Base-by-base conservation (phyloP, 2,888 invertebrate genomes). In the Xanthia icteritia region DNA sequence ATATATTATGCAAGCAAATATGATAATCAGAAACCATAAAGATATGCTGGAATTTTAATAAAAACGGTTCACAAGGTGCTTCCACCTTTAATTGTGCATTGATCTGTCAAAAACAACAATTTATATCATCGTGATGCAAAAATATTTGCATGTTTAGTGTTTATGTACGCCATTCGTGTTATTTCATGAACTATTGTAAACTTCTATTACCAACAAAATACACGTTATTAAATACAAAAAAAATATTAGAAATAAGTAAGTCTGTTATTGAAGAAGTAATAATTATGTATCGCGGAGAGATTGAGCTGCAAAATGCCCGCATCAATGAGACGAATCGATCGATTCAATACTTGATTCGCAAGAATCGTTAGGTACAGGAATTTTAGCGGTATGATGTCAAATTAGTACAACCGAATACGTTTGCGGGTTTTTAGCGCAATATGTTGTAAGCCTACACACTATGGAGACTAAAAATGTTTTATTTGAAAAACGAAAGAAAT, bases 291-390 rank as follows among this genome's bases (percentile, higher is more conserved):
- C 61, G 1, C 42, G 36, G 5, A 63, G 20, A 27, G 27, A 31
- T 60, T 36, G 5, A 51, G 39, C n/a, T 54, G 8, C 58, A 13
- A 54, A 76, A 66, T 36, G n/a, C 76, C 75, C 85, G 85, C 77
- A 83, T 83, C 74, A 84, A 73, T 84, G 83, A 77, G 74, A 77
- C 74, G 69, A 81, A 84, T 83, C 78, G 78, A 78, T 84, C 72
- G 61, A 70, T 72, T 61, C 39, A 74, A 75, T 85, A 84, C 76
- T 73, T 72, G 65, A 74, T 84, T 81, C 6, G 20, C 63, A 36
- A 73, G 54, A 82, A 83, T 77, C 77, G 77, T 81, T 80, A 65
- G 83, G 69, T 68, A 60, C 45, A 76, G 36, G 71, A 75, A 75
- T 75, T 73, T 79, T 65, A 75, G 54, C 66, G 63, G 65, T 27